Conservation (phyloP, 1,140 invertebrate genomes). For the Drosophila rhopaloa region DNA sequence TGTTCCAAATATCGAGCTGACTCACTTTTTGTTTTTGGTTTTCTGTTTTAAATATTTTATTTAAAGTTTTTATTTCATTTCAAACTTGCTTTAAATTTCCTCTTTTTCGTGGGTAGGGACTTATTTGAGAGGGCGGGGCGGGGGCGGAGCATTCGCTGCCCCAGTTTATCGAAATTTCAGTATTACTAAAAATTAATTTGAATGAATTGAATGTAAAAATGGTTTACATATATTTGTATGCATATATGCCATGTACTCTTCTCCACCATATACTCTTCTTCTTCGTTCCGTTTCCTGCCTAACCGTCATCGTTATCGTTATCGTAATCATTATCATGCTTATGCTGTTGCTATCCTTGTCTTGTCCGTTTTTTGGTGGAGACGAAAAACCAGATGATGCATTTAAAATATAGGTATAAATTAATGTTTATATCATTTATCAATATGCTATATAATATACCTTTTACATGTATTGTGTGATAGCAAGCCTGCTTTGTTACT, state of each 20-base stretch:
- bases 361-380: conserved; percentile 56
- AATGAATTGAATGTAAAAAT: conserved; percentile 82
- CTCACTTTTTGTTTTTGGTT: conserved; percentile 23
- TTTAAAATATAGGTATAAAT: conserved; percentile 75
- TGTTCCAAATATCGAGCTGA: conserved; percentile 14
- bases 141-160: conserved; percentile 18
- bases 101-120: conserved; percentile 19
- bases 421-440: conserved; percentile 74
- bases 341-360: conserved; percentile 38
- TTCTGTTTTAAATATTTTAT: conserved; percentile 77
- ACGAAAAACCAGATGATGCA: conserved; percentile 78
- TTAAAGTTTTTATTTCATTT: conserved; percentile 83
- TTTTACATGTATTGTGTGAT: conserved; percentile 80
- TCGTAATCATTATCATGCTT: conserved; percentile 12
- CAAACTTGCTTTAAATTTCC: conserved; percentile 77
- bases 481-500: conserved; percentile 67
- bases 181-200: conserved; percentile 82
- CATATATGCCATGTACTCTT: conserved; percentile 40
- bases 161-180: conserved; percentile 68
- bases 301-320: conserved; percentile 12
- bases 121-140: conserved; percentile 8
- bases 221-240: conserved; percentile 68
- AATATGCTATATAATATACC: conserved; percentile 79
- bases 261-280: conserved; percentile 19
- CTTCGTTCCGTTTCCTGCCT: neutral